Evolutionary conservation across 2,113 vertebrate genomes (phyloP).

Genomic region (Eretmochelys imbricata): DNA sequence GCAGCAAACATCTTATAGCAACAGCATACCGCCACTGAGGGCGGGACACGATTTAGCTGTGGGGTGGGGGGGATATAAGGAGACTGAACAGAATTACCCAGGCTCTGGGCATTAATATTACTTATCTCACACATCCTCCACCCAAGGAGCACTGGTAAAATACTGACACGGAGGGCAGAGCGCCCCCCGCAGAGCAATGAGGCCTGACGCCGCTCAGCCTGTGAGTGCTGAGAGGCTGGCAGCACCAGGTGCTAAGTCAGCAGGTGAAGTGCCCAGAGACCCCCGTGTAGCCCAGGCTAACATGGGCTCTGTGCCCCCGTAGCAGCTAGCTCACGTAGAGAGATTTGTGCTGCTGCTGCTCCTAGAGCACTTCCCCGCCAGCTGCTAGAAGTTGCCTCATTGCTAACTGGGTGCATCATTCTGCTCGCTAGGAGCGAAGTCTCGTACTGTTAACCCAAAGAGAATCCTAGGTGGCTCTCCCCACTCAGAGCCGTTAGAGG

Average conservation of each 20-base stretch:
- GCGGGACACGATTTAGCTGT: accelerated
- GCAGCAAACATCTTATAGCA: background rate
- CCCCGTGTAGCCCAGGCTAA: no score
- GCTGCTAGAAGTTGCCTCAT: background rate
- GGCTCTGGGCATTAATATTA: background rate
- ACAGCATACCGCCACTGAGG: background rate
- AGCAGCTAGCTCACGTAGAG: background rate
- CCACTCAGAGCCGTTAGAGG: background rate
- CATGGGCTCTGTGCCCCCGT: no score
- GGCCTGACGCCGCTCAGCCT: no score
- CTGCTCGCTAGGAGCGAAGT: background rate
- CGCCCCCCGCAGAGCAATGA: background rate
- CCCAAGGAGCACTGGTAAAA: background rate
- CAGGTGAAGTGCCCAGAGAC: background rate
- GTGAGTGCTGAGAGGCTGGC: background rate
- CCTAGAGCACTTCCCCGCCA: background rate
- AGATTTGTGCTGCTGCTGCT: background rate
- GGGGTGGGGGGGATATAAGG: background rate
- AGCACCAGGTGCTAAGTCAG: background rate
- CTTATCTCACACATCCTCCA: background rate
- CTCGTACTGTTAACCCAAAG: background rate
- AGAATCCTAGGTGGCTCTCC: background rate
- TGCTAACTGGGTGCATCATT: background rate
- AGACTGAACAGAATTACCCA: background rate
- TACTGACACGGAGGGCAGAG: background rate